phyloP scores from a whole-genome alignment of 2,113 vertebrate genomes.

The Panthera leo region DNA sequence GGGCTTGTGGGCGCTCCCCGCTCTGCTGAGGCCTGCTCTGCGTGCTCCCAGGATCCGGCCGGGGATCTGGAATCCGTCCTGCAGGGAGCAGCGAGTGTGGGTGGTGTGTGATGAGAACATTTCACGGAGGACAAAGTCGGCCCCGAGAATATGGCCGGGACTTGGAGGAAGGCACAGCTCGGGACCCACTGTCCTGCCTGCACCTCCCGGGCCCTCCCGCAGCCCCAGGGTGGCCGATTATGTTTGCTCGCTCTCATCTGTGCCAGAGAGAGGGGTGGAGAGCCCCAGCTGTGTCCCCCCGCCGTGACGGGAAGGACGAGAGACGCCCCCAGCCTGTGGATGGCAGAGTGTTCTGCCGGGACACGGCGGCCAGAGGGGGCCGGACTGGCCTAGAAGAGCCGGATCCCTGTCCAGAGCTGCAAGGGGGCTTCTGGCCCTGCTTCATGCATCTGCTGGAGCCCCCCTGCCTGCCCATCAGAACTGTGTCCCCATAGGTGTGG shows the following conservation, averaged over 20 bases:
- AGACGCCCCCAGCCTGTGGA: fast-evolving
- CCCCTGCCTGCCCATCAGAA: background rate
- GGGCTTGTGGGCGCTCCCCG: fast-evolving
- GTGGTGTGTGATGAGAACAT: fast-evolving
- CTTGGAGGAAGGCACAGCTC: fast-evolving
- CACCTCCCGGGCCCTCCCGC: fast-evolving
- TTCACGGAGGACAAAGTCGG: background rate
- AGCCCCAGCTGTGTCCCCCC: background rate
- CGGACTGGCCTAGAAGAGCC: too few species aligned
- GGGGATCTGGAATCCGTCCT: fast-evolving
- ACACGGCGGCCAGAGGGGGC: background rate
- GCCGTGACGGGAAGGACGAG: fast-evolving
- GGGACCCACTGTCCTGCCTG: fast-evolving
- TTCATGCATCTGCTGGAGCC: fast-evolving
- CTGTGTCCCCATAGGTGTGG: too few species aligned
- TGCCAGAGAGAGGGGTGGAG: background rate
- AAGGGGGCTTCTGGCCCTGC: fast-evolving
- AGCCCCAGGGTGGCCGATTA: background rate
- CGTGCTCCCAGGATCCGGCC: fast-evolving
- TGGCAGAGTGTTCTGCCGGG: fast-evolving
- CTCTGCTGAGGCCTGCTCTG: background rate
- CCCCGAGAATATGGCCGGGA: too few species aligned
- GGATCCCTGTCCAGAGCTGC: fast-evolving
- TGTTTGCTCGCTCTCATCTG: too few species aligned
- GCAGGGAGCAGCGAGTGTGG: fast-evolving